Percentiles rank a stretch among this genome's conserved stretches.
Conservation (phyloP, 1,140 invertebrate species). For the Rhagoletis pomonella region DNA sequence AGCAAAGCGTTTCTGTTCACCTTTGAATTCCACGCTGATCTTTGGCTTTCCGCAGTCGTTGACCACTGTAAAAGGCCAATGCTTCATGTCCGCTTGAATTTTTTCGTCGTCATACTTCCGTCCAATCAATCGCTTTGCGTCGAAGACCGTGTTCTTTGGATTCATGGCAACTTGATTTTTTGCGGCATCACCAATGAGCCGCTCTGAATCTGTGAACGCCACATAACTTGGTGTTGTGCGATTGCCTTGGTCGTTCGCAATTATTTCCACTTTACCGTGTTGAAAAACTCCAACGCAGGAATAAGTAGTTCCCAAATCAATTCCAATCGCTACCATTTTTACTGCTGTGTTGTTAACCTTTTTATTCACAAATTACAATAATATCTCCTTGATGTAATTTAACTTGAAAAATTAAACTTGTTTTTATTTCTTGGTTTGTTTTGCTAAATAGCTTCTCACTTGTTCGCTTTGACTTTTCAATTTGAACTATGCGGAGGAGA, state of each 20-base stretch:
- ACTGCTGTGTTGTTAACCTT: background rate
- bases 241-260: constrained; percentile 94
- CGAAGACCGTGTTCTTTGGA: constrained; percentile 87
- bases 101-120: constrained; percentile 81
- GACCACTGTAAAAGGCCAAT: constrained; percentile 83
- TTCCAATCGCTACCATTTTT: constrained; percentile 80
- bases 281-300: constrained; percentile 88
- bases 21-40: constrained; percentile 84
- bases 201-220: constrained; percentile 88
- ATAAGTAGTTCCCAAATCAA: constrained; percentile 87
- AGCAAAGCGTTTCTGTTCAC: constrained; percentile 82
- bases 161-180: constrained; percentile 87
- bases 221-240: constrained; percentile 82
- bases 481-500: constrained; percentile 41
- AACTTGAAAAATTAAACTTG: background rate
- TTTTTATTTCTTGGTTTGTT: constrained; percentile 11
- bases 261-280: constrained; percentile 92
- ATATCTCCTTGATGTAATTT: background rate
- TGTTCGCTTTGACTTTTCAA: constrained; percentile 44
- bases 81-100: constrained; percentile 84
- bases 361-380: background rate
- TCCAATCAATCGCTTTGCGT: constrained; percentile 82
- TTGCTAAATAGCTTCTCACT: background rate
- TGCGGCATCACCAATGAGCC: constrained; percentile 89
- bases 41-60: constrained; percentile 81